Evolutionary conservation across 2,888 invertebrate species (phyloP).

Genomic region (Formica aserva): DNA sequence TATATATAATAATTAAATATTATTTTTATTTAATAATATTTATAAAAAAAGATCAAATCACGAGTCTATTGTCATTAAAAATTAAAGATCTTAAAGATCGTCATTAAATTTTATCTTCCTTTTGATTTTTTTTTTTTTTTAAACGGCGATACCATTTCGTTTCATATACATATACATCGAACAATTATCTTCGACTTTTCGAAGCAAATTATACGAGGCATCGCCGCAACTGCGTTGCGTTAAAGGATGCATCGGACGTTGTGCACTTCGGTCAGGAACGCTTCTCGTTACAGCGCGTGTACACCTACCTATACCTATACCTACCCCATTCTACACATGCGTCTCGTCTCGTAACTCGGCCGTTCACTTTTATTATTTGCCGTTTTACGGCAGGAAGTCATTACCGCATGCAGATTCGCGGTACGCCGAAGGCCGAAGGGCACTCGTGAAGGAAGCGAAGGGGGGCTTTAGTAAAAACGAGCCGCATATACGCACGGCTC

Average conservation of each 20-base stretch:
- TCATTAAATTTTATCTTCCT: not conserved
- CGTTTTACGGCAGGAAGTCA: constrained; percentile 82
- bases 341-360: constrained; percentile 66
- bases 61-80: not conserved
- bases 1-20: not conserved
- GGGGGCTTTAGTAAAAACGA: constrained; percentile 49
- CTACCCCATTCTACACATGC: constrained; percentile 21
- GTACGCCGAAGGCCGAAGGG: constrained; percentile 69
- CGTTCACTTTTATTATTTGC: constrained; percentile 75
- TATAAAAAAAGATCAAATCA: not conserved
- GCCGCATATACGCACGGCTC: constrained; percentile 33
- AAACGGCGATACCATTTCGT: too few species aligned
- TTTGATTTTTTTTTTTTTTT: not conserved
- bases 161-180: too few species aligned
- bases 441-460: constrained; percentile 46
- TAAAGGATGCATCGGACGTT: constrained; percentile 24
- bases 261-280: constrained; percentile 29
- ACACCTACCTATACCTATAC: constrained; percentile 7
- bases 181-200: not conserved
- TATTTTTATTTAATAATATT: not conserved
- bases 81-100: not conserved
- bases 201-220: constrained; percentile 9
- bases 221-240: constrained; percentile 52
- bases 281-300: constrained; percentile 63
- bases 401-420: constrained; percentile 82